A percentile compares a stretch with the other conserved stretches of the same genome.
These are phyloP conservation scores for Sebastes minor DNA, from an alignment of 2,797 vertebrate genomes.

Conservation along the genomic window DNA sequence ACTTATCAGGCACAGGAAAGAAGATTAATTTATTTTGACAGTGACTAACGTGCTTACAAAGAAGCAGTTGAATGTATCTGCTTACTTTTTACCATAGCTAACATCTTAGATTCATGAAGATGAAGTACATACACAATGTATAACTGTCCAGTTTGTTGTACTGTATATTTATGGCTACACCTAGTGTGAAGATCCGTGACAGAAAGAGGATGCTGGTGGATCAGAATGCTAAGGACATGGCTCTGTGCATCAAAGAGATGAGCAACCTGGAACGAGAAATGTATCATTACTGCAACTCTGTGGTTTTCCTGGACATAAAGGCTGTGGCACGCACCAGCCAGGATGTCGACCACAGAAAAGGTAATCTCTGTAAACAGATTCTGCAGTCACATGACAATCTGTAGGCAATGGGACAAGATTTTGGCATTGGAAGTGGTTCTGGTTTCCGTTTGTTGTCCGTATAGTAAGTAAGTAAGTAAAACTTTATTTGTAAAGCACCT, in stretches of 20 bases:
- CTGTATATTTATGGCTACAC: neutral
- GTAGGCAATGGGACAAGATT: too few relatives aligned
- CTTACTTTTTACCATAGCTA: neutral
- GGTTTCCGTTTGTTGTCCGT: too few relatives aligned
- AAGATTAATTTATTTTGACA: neutral
- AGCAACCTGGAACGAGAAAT: neutral
- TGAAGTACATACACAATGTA: neutral
- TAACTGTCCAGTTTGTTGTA: neutral
- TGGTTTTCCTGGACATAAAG: neutral
- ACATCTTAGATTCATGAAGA: neutral
- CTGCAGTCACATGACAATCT: too few relatives aligned
- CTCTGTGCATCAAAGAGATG: neutral
- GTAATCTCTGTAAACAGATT: neutral
- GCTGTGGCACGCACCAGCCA: neutral
- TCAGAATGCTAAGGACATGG: neutral
- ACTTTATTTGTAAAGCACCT: too few relatives aligned
- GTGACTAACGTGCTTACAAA: neutral
- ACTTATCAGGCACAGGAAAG: neutral
- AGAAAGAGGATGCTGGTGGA: neutral
- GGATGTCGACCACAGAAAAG: neutral
- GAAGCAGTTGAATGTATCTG: neutral
- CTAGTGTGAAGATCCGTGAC: constrained; percentile 17
- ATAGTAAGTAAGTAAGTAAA: too few relatives aligned
- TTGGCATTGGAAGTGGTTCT: too few relatives aligned
- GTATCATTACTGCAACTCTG: neutral